phyloP scores from a whole-genome alignment of 2,113 vertebrate genomes.

The Camelus bactrianus region DNA sequence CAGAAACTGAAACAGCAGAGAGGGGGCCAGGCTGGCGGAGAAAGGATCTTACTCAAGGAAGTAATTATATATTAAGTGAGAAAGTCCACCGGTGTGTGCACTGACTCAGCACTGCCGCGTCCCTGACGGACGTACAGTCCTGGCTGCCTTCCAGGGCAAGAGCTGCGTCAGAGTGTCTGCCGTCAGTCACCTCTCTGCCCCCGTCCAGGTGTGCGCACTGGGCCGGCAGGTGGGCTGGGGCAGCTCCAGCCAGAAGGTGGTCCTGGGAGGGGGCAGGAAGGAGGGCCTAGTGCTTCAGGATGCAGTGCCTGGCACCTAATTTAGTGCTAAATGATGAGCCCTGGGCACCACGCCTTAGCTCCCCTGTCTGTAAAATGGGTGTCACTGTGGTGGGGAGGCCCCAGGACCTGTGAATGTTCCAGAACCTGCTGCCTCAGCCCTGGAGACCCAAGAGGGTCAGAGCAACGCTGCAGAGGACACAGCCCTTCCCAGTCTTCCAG shows the following conservation, averaged over 20 bases:
- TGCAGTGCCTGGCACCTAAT: constrained; percentile 88
- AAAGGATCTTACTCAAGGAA: constrained; percentile 84
- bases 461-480: not conserved
- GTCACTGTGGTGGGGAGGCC: not conserved
- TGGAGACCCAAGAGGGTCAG: not conserved
- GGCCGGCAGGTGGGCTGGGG: constrained; percentile 77
- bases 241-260: constrained; percentile 89
- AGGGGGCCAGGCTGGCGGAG: constrained; percentile 74
- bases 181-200: constrained; percentile 88
- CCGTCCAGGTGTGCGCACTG: constrained; percentile 87
- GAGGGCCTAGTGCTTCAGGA: constrained; percentile 85
- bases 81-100: constrained; percentile 83
- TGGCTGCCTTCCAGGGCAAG: constrained; percentile 89
- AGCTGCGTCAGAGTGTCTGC: constrained; percentile 80
- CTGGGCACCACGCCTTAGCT: not conserved
- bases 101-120: constrained; percentile 84
- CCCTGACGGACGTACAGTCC: constrained; percentile 83
- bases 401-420: not conserved
- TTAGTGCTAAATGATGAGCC: constrained; percentile 51
- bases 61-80: constrained; percentile 84
- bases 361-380: not conserved
- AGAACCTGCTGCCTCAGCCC: not conserved
- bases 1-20: not conserved
- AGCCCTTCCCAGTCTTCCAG: not conserved
- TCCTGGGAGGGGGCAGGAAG: constrained; percentile 78